A percentile compares a stretch with the other conserved stretches of the same genome.
Conservation (phyloP, 2,888 invertebrate genomes). For the Mesopsocus fuscifrons region DNA sequence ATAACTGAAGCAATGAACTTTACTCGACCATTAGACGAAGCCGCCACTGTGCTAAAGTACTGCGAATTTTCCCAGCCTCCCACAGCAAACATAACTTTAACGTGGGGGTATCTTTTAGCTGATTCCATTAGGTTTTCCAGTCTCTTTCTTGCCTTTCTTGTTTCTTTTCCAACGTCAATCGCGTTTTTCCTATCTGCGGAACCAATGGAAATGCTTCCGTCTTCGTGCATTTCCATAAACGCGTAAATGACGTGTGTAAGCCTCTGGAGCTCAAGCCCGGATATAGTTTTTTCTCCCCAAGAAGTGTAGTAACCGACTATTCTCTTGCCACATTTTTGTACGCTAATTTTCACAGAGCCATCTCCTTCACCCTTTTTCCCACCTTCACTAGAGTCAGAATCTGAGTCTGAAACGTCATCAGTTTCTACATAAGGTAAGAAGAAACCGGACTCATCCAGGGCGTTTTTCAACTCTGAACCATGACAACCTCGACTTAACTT, state of each 20-base stretch:
- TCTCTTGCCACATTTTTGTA: constrained; percentile 13
- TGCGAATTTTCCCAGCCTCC: constrained; percentile 16
- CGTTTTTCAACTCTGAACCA: not conserved
- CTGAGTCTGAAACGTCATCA: not conserved
- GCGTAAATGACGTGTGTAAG: constrained; percentile 15
- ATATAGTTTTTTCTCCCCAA: constrained; percentile 14
- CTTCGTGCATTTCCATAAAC: constrained; percentile 14
- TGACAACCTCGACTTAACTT: not conserved
- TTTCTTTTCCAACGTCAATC: constrained; percentile 11
- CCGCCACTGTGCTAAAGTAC: constrained; percentile 13
- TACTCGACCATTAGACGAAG: constrained; percentile 7
- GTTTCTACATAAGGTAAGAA: not conserved
- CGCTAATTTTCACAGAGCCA: constrained; percentile 2
- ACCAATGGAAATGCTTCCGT: constrained; percentile 13
- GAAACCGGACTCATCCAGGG: not conserved
- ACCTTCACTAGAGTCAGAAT: constrained; percentile 2
- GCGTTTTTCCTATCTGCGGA: constrained; percentile 13
- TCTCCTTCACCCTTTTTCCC: constrained; percentile 9
- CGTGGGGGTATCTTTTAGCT: constrained; percentile 8
- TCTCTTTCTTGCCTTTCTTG: constrained; percentile 10
- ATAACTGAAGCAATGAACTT: constrained; percentile 13
- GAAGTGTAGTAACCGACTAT: constrained; percentile 15
- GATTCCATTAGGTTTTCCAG: constrained; percentile 13
- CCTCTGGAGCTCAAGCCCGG: constrained; percentile 9
- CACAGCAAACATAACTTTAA: constrained; percentile 15